Percentiles rank a stretch among this genome's conserved stretches.
These are phyloP conservation scores for Polylopha cassiicola DNA, from an alignment of 2,888 invertebrate species.

Conservation along the genomic window DNA sequence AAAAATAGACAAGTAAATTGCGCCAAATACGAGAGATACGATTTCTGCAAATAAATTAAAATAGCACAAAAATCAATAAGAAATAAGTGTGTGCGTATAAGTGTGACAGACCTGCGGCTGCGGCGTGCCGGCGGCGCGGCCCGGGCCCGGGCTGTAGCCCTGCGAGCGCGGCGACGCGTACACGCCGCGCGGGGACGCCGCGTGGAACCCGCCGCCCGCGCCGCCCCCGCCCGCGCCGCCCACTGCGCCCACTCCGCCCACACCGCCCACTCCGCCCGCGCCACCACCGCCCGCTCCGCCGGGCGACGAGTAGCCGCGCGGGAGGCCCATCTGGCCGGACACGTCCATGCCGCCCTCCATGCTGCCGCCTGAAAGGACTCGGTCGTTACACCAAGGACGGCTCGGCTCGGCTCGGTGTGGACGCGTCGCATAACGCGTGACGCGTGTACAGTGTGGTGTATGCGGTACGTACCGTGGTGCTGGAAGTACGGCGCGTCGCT, in stretches of 20 bases:
- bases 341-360: conserved; percentile 26
- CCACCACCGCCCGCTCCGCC: conserved; percentile 29
- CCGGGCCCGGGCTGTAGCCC: conserved; percentile 57
- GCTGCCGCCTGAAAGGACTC: conserved; percentile 25
- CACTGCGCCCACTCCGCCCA: conserved; percentile 27
- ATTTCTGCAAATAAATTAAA: no score
- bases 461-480: conserved; percentile 26
- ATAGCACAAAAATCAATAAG: background rate
- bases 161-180: conserved; percentile 65
- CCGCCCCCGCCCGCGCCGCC: conserved; percentile 24
- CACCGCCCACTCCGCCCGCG: conserved; percentile 24
- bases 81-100: background rate
- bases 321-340: conserved; percentile 12
- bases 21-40: no score
- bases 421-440: conserved; percentile 34
- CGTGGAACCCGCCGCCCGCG: conserved; percentile 35
- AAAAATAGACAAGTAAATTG: no score
- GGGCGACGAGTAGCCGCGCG: conserved; percentile 27
- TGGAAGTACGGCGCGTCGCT: conserved; percentile 52
- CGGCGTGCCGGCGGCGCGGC: conserved; percentile 49
- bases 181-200: conserved; percentile 56
- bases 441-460: conserved; percentile 43
- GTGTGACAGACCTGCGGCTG: conserved; percentile 46
- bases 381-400: conserved; percentile 39
- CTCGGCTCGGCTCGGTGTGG: conserved; percentile 16